Conservation (phyloP, 2,797 vertebrate genomes). For the Propithecus perrieri region DNA sequence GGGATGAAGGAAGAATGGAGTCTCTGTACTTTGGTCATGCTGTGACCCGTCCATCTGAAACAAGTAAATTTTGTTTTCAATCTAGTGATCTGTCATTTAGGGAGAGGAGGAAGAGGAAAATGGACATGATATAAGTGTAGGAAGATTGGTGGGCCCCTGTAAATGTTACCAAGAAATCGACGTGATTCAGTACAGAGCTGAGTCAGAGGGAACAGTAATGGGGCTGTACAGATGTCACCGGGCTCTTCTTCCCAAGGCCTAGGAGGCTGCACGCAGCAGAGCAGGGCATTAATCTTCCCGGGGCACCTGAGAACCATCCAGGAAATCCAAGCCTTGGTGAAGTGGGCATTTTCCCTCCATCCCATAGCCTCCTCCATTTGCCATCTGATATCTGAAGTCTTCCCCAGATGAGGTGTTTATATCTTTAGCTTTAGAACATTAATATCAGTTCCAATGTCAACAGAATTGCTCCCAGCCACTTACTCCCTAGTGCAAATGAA, state of each 20-base stretch:
- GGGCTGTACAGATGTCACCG: background rate
- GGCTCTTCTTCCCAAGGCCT: background rate
- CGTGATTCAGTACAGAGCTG: background rate
- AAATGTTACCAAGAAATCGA: slow-evolving; percentile 2
- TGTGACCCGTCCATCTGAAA: slow-evolving; percentile 20
- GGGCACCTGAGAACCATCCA: background rate
- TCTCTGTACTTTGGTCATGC: background rate
- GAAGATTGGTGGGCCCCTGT: background rate
- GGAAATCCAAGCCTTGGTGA: background rate
- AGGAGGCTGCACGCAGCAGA: background rate
- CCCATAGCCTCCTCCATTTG: background rate
- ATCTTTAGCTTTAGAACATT: slow-evolving; percentile 5
- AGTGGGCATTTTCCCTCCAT: background rate
- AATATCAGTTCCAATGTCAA: background rate
- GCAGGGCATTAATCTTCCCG: background rate
- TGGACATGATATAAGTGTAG: background rate
- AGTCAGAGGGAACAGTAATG: background rate
- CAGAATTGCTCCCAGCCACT: background rate
- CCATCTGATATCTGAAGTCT: background rate
- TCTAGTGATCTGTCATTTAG: slow-evolving; percentile 2
- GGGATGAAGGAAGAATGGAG: background rate
- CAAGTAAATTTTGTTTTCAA: slow-evolving; percentile 45
- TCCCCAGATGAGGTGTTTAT: background rate
- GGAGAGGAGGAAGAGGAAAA: slow-evolving; percentile 27
- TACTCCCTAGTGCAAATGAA: background rate